Evolutionary conservation across 2,113 vertebrate genomes (phyloP).

Genomic region (Bos javanicus): DNA sequence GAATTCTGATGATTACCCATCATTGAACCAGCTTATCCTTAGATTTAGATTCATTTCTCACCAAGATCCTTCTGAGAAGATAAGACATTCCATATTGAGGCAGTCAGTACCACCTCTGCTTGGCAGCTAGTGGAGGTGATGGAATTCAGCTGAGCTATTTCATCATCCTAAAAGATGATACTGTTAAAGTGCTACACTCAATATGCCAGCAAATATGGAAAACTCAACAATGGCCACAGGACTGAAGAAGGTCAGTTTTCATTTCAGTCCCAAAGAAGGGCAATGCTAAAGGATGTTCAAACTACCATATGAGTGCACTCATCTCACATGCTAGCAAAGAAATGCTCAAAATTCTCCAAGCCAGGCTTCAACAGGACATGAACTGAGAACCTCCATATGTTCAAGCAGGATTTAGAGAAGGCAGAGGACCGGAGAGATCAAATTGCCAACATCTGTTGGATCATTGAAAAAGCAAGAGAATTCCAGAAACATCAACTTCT

Average conservation of each 20-base stretch:
- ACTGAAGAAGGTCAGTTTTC: not conserved
- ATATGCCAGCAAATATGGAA: not conserved
- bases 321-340: not conserved
- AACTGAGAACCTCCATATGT: not conserved
- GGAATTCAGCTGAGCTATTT: not conserved
- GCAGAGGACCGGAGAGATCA: not conserved
- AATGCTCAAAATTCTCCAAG: not conserved
- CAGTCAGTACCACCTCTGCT: not conserved
- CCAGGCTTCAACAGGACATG: not conserved
- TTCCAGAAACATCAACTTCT: not conserved
- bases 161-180: not conserved
- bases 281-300: not conserved
- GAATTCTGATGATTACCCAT: not conserved
- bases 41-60: not conserved
- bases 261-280: not conserved
- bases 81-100: not conserved
- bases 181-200: not conserved
- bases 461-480: not conserved
- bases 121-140: not conserved
- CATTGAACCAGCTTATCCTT: not conserved
- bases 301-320: not conserved
- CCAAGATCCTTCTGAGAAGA: not conserved
- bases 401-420: not conserved
- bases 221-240: not conserved
- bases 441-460: not conserved